Conservation (phyloP, 2,797 vertebrate species). For the Hypotaenidia okinawae region DNA sequence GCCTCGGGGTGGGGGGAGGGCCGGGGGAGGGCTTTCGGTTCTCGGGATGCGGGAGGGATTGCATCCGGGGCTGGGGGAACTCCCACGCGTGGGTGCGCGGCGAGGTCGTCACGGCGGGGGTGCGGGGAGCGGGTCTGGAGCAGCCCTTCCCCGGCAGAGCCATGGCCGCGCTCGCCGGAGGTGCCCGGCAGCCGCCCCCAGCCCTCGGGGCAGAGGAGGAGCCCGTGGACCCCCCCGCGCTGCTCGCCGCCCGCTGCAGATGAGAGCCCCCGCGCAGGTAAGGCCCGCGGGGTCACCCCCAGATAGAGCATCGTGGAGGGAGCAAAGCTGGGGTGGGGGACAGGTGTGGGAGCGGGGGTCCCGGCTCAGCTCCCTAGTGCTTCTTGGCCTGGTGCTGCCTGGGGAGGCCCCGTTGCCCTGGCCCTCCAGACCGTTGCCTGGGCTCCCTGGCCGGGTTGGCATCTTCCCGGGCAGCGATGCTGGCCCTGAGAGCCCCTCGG, state of each 20-base stretch:
- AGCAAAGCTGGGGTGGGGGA: not conserved
- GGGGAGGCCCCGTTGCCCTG: accelerated
- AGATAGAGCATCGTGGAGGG: not conserved
- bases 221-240: not conserved
- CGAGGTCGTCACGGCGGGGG: not conserved
- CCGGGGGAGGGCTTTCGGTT: not conserved
- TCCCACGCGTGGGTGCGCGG: not conserved
- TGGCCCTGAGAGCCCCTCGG: not conserved
- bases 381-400: not conserved
- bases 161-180: not conserved
- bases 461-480: not conserved
- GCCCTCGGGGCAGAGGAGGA: not conserved
- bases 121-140: not conserved
- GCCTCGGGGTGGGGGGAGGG: no score
- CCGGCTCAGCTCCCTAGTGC: not conserved
- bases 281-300: not conserved
- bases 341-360: not conserved
- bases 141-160: not conserved
- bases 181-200: not conserved
- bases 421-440: accelerated
- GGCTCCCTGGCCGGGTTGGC: not conserved
- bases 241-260: not conserved
- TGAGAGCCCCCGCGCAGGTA: constrained; percentile 14
- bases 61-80: not conserved
- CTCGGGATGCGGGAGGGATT: not conserved